Base-by-base conservation (phyloP, 2,113 vertebrate genomes). In the Brienomyrus brachyistius region DNA sequence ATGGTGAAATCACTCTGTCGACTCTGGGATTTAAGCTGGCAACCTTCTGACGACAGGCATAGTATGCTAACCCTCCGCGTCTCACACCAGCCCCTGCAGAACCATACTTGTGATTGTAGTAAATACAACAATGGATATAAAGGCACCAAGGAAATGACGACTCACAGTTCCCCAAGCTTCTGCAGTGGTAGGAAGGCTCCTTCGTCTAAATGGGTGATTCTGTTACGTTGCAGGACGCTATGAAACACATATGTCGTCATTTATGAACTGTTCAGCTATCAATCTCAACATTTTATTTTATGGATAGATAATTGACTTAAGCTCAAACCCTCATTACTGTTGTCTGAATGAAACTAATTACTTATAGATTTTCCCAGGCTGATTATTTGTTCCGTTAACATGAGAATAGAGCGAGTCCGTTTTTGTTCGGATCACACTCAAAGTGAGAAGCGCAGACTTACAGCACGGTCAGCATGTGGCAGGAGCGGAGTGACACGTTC, bases 131-230 rank as follows among this genome's bases (percentile, higher is more conserved):
- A 82, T 43, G 8, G 17, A 82, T 82, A 40, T 82, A 82, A 82
- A 45, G 31, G 35, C 27, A 77, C 11, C 47, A 8, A 2, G 21
- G 90, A 90, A 3, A 80, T 85, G 66, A 1, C 91, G 74, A 98
- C 98, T 97, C 94, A 99, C 98, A 99, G 91, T 95, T 99, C 98
- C 88, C 96, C 96, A 43, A 99, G 94, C 93, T 95, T 97, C 50
- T 95, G 96, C 35, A 98, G 97, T 89, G 97, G 93, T n/a, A 96
- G 95, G 90, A 99, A 98, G 13, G 96, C 96, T 88, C 97, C 95
- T 91, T 97, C 97, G 59, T 95, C 95, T 91, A 99, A 93, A 40
- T 95, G 94, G 87, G 92, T 96, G 92, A 99, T 98, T 96, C 95
- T 95, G 94, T 99, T 99, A 90, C 92, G 92, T 91, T 98, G 97